Evolutionary conservation across 2,888 invertebrate species (phyloP).

Genomic region (Seira ritae): DNA sequence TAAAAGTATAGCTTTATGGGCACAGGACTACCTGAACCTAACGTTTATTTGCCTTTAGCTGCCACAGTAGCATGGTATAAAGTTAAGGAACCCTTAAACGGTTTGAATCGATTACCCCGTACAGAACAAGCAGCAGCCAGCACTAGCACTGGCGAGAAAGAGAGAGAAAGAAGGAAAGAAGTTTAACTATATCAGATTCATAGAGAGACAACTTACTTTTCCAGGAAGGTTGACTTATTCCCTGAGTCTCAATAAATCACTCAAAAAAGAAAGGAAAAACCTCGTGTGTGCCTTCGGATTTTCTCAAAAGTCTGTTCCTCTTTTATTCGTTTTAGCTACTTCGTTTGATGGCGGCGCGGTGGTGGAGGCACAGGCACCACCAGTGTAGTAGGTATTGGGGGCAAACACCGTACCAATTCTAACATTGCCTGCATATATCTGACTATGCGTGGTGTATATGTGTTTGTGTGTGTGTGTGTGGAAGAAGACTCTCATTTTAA

Average conservation of each 20-base stretch:
- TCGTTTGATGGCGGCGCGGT: conserved; percentile 14
- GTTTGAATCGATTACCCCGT: conserved; percentile 59
- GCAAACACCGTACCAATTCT: no score
- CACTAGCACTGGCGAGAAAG: no score
- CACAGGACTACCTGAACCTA: no score
- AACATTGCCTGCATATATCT: no score
- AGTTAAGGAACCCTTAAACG: conserved; percentile 36
- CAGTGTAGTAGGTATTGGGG: no score
- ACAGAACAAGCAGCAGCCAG: no score
- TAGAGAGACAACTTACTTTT: conserved; percentile 64
- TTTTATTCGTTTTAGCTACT: conserved; percentile 34
- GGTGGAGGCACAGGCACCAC: neutral
- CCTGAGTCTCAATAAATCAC: conserved; percentile 65
- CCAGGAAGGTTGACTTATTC: conserved; percentile 65
- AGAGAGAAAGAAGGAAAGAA: neutral
- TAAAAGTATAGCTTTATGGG: no score
- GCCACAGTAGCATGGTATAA: no score
- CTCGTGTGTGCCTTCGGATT: conserved; percentile 58
- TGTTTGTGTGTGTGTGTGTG: no score
- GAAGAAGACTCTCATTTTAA: no score
- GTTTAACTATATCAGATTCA: conserved; percentile 63
- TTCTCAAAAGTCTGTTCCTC: conserved; percentile 47
- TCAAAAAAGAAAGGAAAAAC: conserved; percentile 47
- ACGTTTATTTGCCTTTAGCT: no score
- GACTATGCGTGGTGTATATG: no score